phyloP scores from a whole-genome alignment of 2,888 invertebrate genomes.

The Ctena decussata region DNA sequence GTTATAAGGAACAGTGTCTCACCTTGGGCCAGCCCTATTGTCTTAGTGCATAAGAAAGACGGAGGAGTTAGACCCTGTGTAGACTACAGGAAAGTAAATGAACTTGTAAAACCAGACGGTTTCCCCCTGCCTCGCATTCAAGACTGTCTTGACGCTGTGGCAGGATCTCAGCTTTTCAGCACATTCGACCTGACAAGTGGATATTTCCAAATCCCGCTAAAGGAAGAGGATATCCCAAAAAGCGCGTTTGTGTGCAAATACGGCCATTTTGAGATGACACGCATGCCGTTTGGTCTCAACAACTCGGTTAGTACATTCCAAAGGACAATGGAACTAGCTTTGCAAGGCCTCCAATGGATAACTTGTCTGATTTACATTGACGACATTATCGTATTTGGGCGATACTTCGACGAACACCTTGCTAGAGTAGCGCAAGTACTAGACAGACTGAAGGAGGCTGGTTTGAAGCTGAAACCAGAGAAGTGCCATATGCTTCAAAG shows the following conservation, averaged over 20 bases:
- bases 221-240: conserved; percentile 28
- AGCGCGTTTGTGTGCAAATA: conserved; percentile 37
- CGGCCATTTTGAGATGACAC: conserved; percentile 33
- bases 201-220: conserved; percentile 31
- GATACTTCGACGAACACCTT: conserved; percentile 26
- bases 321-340: conserved; percentile 32
- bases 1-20: conserved; percentile 41
- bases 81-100: conserved; percentile 53
- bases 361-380: conserved; percentile 43
- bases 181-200: conserved; percentile 53
- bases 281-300: conserved; percentile 32
- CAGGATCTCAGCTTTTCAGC: conserved; percentile 42
- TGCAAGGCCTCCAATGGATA: conserved; percentile 39
- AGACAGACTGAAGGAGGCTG: conserved; percentile 7
- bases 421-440: conserved; percentile 23
- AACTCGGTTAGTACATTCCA: conserved; percentile 29
- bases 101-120: conserved; percentile 39
- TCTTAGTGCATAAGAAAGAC: conserved; percentile 48
- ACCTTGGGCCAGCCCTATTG: conserved; percentile 55
- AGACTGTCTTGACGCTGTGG: conserved; percentile 53
- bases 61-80: conserved; percentile 56
- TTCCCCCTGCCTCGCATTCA: conserved; percentile 50
- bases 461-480: conserved; percentile 25
- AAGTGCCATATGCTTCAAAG: conserved; percentile 34
- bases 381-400: conserved; percentile 28